These are phyloP conservation scores for Lepidothrix coronata DNA, from an alignment of 2,113 vertebrate genomes.

Conservation along the genomic window DNA sequence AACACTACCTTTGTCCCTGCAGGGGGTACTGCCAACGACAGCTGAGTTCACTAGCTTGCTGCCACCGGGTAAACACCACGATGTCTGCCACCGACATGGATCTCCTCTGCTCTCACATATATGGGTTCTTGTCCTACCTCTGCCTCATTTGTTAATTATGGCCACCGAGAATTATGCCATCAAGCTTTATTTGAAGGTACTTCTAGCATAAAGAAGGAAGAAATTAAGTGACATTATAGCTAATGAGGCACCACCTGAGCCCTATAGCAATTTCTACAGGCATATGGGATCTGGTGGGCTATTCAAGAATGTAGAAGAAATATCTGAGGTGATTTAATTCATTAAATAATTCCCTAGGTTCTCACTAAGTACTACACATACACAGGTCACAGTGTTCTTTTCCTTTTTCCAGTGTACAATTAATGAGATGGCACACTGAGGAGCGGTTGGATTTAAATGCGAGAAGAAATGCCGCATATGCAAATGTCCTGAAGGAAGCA, in stretches of 20 bases:
- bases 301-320: slow-evolving; percentile 47
- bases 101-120: background rate
- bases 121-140: background rate
- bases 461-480: background rate
- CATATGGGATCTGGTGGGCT: slow-evolving; percentile 13
- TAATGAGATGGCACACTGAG: slow-evolving; percentile 44
- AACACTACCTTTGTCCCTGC: slow-evolving; percentile 1
- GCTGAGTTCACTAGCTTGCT: slow-evolving; percentile 21
- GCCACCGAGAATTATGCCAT: background rate
- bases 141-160: slow-evolving; percentile 34
- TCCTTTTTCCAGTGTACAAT: background rate
- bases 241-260: slow-evolving; percentile 57
- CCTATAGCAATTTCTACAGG: slow-evolving; percentile 21
- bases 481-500: background rate
- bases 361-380: background rate
- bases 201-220: slow-evolving; percentile 12
- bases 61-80: background rate
- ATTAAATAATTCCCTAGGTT: slow-evolving; percentile 49
- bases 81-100: background rate
- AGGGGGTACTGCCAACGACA: background rate
- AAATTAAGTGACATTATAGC: slow-evolving; percentile 45
- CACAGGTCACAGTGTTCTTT: background rate
- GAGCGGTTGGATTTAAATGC: background rate
- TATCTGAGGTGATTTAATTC: slow-evolving; percentile 44
- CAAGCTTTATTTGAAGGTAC: slow-evolving; percentile 32